These are phyloP conservation scores for Ctenopoma kingsleyae DNA, from an alignment of 2,797 vertebrate species.

Conservation along the genomic window DNA sequence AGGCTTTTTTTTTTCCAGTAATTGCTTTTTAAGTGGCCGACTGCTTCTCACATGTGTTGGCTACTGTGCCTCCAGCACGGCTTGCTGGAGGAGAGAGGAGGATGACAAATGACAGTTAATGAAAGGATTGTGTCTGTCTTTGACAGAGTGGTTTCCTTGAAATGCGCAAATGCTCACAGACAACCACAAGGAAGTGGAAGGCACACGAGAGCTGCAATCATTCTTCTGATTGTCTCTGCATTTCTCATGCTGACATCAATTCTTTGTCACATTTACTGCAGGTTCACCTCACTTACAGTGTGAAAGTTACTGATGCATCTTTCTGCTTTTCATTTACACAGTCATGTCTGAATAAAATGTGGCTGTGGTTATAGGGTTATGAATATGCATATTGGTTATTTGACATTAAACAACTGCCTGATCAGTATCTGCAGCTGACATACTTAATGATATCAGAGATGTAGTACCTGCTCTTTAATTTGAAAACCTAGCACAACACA, in stretches of 20 bases:
- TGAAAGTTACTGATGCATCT: neutral
- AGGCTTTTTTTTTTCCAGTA: slow-evolving; percentile 15
- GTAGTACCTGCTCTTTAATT: slow-evolving; percentile 2
- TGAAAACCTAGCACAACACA: neutral
- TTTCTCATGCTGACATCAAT: neutral
- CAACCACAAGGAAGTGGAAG: neutral
- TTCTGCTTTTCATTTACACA: neutral
- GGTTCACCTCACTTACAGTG: too few species aligned
- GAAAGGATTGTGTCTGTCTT: slow-evolving; percentile 11
- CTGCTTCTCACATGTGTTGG: neutral
- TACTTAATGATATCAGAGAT: neutral
- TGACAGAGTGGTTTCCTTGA: slow-evolving; percentile 6
- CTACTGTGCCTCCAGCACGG: neutral
- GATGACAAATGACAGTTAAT: slow-evolving; percentile 29
- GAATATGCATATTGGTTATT: slow-evolving; percentile 3
- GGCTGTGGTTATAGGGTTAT: neutral
- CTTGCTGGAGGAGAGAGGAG: slow-evolving; percentile 9
- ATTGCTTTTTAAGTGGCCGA: slow-evolving; percentile 36
- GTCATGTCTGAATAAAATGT: neutral
- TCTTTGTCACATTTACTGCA: neutral
- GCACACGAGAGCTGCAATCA: neutral
- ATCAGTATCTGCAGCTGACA: neutral
- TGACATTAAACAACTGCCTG: neutral
- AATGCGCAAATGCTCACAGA: slow-evolving; percentile 11
- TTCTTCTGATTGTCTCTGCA: neutral